phyloP scores from a whole-genome alignment of 2,113 vertebrate genomes.

The Hiodon alosoides region DNA sequence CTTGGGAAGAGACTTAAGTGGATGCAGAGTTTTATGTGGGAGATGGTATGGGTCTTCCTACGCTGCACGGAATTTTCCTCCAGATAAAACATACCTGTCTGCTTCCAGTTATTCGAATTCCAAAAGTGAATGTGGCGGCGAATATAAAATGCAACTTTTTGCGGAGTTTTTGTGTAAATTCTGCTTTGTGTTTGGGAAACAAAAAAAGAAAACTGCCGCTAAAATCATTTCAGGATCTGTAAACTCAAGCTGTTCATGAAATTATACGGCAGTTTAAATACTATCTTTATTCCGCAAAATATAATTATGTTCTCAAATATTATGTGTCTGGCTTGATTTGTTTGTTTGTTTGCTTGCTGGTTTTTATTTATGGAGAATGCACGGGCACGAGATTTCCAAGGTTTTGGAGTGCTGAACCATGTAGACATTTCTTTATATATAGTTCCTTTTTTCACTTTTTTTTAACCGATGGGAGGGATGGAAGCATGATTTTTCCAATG shows the following conservation, averaged over 20 bases:
- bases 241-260: slow-evolving; percentile 38
- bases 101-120: background rate
- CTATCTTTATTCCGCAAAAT: slow-evolving; percentile 37
- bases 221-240: slow-evolving; percentile 26
- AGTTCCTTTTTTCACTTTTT: background rate
- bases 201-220: slow-evolving; percentile 26
- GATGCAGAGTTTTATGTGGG: no score
- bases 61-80: background rate
- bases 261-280: slow-evolving; percentile 37
- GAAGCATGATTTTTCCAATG: no score
- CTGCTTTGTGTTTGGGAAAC: background rate
- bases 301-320: slow-evolving; percentile 34
- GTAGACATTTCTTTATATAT: slow-evolving; percentile 11
- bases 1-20: no score
- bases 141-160: no score
- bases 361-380: slow-evolving; percentile 29
- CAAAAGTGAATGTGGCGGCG: background rate
- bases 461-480: no score
- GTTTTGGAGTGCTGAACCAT: slow-evolving; percentile 30
- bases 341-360: slow-evolving; percentile 29
- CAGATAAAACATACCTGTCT: background rate
- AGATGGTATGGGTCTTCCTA: no score
- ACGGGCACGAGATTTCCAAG: slow-evolving; percentile 1
- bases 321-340: slow-evolving; percentile 38
- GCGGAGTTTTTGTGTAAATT: no score